Percentiles rank a stretch among this genome's conserved stretches.
Conservation (phyloP, 2,888 invertebrate genomes). For the Eilema depressum region DNA sequence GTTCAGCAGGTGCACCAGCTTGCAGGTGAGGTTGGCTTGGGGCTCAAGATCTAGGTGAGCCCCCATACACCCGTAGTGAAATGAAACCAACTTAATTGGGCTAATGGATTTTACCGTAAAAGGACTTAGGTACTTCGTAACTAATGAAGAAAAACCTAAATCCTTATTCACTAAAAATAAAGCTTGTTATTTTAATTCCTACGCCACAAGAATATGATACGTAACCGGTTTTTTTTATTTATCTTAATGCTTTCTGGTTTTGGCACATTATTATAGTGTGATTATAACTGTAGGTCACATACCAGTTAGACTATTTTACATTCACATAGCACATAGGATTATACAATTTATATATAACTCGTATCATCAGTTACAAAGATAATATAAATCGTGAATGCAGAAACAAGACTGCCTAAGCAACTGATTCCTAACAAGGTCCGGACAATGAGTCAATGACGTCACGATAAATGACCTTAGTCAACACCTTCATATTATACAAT, state of each 20-base stretch:
- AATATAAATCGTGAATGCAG: not conserved
- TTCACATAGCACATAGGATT: not conserved
- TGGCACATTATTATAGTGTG: not conserved
- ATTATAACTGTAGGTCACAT: not conserved
- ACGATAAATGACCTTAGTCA: slow-evolving; percentile 3
- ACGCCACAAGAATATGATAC: not conserved
- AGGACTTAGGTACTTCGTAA: too few species aligned
- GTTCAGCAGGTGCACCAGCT: too few species aligned
- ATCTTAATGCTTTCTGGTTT: slow-evolving; percentile 1
- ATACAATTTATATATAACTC: not conserved
- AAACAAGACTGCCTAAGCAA: slow-evolving; percentile 7
- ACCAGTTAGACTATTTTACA: not conserved
- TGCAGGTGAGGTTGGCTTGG: too few species aligned
- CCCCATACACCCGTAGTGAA: too few species aligned
- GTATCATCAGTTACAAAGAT: not conserved
- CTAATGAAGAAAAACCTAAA: too few species aligned
- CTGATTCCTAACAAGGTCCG: slow-evolving; percentile 1
- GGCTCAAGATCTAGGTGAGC: too few species aligned
- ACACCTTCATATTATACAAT: not conserved
- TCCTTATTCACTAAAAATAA: too few species aligned
- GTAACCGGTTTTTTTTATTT: not conserved
- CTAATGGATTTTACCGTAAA: too few species aligned
- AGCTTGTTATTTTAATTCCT: not conserved
- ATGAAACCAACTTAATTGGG: too few species aligned
- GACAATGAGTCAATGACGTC: slow-evolving; percentile 4